A percentile compares a stretch with the other conserved stretches of the same genome.
phyloP scores from a whole-genome alignment of 2,797 vertebrate genomes.

The Pogonophryne albipinna region DNA sequence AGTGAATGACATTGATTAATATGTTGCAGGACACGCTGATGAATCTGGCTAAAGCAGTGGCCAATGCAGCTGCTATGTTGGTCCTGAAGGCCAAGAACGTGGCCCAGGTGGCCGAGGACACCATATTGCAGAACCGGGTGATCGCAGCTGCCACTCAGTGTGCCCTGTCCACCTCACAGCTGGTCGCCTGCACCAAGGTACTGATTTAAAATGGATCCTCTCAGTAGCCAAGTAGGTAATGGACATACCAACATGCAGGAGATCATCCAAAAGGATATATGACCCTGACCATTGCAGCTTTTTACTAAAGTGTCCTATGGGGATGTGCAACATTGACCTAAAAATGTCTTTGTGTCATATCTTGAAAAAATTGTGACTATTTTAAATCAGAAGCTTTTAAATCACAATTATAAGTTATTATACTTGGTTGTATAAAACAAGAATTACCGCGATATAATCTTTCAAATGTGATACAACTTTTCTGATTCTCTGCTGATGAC shows the following conservation, averaged over 20 bases:
- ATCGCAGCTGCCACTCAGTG: conserved; percentile 98
- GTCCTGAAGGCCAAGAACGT: conserved; percentile 99
- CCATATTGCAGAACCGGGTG: conserved; percentile 95
- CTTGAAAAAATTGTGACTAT: background rate
- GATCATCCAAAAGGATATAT: background rate
- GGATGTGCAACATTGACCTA: background rate
- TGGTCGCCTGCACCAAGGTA: conserved; percentile 99
- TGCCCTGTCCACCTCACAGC: conserved; percentile 97
- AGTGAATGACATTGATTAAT: conserved; percentile 74
- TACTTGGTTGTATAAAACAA: background rate
- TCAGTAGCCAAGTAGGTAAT: conserved; percentile 35
- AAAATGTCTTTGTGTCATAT: background rate
- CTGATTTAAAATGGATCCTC: conserved; percentile 26
- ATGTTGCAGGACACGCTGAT: conserved; percentile 94
- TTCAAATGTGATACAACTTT: background rate
- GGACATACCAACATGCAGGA: conserved; percentile 12
- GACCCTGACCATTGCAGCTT: background rate
- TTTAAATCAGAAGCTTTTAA: background rate
- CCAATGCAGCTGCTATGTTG: conserved; percentile 98
- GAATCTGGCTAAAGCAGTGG: conserved; percentile 99
- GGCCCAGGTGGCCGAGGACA: conserved; percentile 96
- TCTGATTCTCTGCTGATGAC: conserved; percentile 23
- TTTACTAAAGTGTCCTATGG: background rate
- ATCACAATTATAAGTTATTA: background rate
- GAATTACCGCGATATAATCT: background rate